Evolutionary conservation across 2,888 invertebrate genomes (phyloP), one percentile per base, ranked within the genome.

Genomic region (Andrena praecox): DNA sequence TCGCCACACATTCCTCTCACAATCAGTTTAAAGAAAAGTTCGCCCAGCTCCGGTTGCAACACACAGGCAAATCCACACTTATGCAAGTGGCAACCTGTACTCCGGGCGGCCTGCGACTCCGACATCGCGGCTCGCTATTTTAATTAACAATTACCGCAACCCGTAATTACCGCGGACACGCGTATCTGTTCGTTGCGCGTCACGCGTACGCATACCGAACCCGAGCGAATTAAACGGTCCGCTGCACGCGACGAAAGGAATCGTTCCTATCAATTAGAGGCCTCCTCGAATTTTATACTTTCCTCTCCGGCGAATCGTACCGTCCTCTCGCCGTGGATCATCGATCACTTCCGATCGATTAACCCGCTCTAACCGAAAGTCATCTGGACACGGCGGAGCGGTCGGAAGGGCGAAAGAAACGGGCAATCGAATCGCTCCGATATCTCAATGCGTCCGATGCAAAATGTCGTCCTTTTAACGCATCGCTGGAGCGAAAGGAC

Each of bases 321-420:
- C 50, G 33, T 24, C 50, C n/a, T 35, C 50, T 42, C 20, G 7
- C 27, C 70, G 69, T 71, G 69, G 80, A 76, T 77, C 84, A 88
- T 87, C 88, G 87, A 88, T 88, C 87, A 87, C 84, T 87, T 87
- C 82, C 88, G 80, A 80, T 68, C 80, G 87, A 87, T 86, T 87
- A 77, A 80, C 42, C 74, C 81, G 73, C 62, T 80, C 71, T 80
- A 76, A 78, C 79, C 82, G 76, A 82, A 85, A 80, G 76, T 73
- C 72, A 24, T 20, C 56, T 24, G 24, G 56, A 24, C 24, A 56
- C 20, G 24, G 24, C 24, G 56, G 10, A 4, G 24, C 8, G 27
- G 10, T 0, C 10, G 24, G 20, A 16, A 12, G 35, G 27, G 20
- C 24, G 7, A 12, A 59, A 42, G 59, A 2, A 48, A 6, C 16